Conservation (phyloP, 2,797 vertebrate genomes). For the Stomatorhinus walkeri region DNA sequence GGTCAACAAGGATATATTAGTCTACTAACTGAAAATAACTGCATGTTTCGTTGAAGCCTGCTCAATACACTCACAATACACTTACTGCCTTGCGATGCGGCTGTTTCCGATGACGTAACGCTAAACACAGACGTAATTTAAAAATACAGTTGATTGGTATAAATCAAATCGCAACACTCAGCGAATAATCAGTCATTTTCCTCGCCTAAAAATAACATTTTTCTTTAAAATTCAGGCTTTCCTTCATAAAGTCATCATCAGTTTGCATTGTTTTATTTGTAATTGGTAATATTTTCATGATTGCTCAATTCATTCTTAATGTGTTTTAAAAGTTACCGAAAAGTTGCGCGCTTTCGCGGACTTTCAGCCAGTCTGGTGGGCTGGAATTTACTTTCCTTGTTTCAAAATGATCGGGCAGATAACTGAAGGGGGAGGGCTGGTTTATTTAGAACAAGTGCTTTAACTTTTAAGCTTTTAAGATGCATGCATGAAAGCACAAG, state of each 20-base stretch:
- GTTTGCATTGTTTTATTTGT: not conserved
- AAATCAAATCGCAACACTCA: not conserved
- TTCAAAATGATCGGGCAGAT: not conserved
- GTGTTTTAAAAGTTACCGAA: not conserved
- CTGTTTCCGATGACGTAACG: not conserved
- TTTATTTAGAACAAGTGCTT: not conserved
- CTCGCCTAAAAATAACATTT: not conserved
- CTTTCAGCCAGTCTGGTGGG: not conserved
- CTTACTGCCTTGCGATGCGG: not conserved
- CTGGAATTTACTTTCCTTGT: not conserved
- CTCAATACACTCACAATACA: not conserved
- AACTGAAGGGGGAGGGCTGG: not conserved
- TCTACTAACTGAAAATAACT: not conserved
- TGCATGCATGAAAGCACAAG: not conserved
- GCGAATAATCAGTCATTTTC: not conserved
- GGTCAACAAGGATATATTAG: not conserved
- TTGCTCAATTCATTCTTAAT: not conserved
- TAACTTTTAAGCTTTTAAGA: not conserved
- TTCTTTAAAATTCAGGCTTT: not conserved
- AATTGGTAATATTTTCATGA: not conserved
- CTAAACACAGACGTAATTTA: not conserved
- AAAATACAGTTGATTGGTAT: not conserved
- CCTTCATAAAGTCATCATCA: not conserved
- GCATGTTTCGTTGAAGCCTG: not conserved
- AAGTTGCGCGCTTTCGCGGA: not conserved